Evolutionary conservation across 2,797 vertebrate genomes (phyloP).

Genomic region (Eulemur rubriventer): DNA sequence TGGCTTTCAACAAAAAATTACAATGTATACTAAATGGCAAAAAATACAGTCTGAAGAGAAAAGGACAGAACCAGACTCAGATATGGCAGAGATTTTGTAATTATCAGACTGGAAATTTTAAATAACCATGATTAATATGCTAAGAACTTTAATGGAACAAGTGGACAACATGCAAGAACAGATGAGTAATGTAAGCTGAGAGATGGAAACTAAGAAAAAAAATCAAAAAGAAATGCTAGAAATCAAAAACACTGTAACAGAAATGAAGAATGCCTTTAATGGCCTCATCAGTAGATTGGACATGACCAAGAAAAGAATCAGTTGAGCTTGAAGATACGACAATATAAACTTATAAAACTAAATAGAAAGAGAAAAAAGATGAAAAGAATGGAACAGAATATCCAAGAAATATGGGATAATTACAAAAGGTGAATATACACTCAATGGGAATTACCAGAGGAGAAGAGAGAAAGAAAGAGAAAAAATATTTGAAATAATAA

Average conservation of each 20-base stretch:
- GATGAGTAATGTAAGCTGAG: neutral
- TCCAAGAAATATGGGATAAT: neutral
- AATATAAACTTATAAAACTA: neutral
- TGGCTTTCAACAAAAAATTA: slow-evolving; percentile 13
- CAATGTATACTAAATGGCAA: neutral
- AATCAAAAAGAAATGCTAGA: neutral
- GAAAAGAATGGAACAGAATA: neutral
- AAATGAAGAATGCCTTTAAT: slow-evolving; percentile 28
- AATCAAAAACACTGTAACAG: neutral
- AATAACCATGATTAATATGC: slow-evolving; percentile 1
- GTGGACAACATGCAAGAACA: neutral
- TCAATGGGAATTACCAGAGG: neutral
- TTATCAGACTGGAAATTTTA: slow-evolving; percentile 11
- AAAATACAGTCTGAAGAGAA: neutral
- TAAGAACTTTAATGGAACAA: slow-evolving; percentile 20
- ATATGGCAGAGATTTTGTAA: neutral
- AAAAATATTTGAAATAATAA: neutral
- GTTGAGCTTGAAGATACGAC: neutral
- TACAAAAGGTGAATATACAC: neutral
- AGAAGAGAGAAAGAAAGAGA: neutral
- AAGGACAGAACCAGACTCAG: neutral
- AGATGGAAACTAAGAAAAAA: neutral
- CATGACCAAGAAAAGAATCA: neutral
- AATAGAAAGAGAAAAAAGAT: neutral
- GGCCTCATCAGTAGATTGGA: neutral